These are phyloP conservation scores for Metalampra italica DNA, from an alignment of 2,888 invertebrate species.

Conservation along the genomic window DNA sequence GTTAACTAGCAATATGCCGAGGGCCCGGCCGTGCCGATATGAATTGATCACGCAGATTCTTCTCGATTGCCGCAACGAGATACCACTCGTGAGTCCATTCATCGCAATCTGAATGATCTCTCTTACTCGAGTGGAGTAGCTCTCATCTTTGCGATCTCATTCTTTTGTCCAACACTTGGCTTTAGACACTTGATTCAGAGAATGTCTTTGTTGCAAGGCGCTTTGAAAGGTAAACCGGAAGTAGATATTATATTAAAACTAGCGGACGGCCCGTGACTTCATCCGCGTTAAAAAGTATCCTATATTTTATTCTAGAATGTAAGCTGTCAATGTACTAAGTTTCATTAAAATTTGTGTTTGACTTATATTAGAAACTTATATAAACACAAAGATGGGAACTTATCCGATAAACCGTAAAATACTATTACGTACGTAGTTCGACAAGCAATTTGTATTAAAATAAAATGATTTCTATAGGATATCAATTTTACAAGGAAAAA, in stretches of 20 bases:
- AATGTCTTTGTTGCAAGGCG: conserved; percentile 66
- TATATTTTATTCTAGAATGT: too few species aligned
- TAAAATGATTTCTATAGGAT: too few species aligned
- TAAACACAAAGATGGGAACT: too few species aligned
- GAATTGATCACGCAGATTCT: conserved; percentile 71
- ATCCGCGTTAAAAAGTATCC: too few species aligned
- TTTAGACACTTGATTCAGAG: conserved; percentile 56
- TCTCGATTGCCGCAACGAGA: conserved; percentile 27
- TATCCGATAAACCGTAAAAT: too few species aligned
- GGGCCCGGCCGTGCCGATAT: conserved; percentile 54
- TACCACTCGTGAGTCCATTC: conserved; percentile 51
- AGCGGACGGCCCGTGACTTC: too few species aligned
- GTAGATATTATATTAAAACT: conserved; percentile 1
- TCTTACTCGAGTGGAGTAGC: conserved; percentile 41
- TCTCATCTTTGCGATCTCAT: conserved; percentile 71
- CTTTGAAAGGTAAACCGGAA: conserved; percentile 54
- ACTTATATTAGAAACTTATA: too few species aligned
- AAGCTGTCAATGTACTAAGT: too few species aligned
- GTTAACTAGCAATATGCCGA: conserved; percentile 39
- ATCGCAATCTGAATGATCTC: conserved; percentile 52
- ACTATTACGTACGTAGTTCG: too few species aligned
- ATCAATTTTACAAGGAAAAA: too few species aligned
- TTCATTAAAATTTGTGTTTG: too few species aligned
- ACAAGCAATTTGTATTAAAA: too few species aligned
- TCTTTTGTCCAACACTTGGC: conserved; percentile 68